These are phyloP conservation scores for Magallana gigas DNA, from an alignment of 1,140 invertebrate species.

Conservation along the genomic window DNA sequence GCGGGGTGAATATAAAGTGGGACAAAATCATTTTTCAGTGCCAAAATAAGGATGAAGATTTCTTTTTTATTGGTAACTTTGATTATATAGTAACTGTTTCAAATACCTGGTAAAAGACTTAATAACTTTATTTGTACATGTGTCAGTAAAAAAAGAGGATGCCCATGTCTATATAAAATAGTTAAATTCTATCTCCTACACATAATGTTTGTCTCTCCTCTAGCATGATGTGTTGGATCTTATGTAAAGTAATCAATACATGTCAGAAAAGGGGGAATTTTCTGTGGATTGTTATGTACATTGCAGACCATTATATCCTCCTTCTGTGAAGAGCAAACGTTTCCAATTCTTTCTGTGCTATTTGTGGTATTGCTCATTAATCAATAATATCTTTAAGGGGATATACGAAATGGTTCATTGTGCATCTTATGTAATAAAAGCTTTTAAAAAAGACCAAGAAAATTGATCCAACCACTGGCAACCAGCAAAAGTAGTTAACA, in stretches of 20 bases:
- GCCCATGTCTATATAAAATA: too few species aligned
- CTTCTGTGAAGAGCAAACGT: background rate
- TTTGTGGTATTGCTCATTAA: background rate
- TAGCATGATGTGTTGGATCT: background rate
- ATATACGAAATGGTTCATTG: slow-evolving; percentile 8
- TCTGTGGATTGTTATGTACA: background rate
- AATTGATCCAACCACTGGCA: background rate
- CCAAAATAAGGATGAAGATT: too few species aligned
- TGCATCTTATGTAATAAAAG: slow-evolving; percentile 12
- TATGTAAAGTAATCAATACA: background rate
- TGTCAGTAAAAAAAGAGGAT: too few species aligned
- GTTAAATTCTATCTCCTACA: too few species aligned
- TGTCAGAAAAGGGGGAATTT: background rate
- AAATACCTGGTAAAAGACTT: too few species aligned
- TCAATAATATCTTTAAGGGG: slow-evolving; percentile 3
- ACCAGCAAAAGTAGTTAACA: too few species aligned
- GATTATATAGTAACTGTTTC: too few species aligned
- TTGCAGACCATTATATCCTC: background rate
- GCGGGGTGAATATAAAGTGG: too few species aligned
- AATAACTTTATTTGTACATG: too few species aligned
- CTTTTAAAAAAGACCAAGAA: background rate
- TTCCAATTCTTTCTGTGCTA: background rate
- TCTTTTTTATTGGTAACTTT: too few species aligned
- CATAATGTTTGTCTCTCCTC: too few species aligned
- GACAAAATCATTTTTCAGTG: too few species aligned